Evolutionary conservation across 2,113 vertebrate genomes (phyloP).

Genomic region (Scytalopus superciliaris): DNA sequence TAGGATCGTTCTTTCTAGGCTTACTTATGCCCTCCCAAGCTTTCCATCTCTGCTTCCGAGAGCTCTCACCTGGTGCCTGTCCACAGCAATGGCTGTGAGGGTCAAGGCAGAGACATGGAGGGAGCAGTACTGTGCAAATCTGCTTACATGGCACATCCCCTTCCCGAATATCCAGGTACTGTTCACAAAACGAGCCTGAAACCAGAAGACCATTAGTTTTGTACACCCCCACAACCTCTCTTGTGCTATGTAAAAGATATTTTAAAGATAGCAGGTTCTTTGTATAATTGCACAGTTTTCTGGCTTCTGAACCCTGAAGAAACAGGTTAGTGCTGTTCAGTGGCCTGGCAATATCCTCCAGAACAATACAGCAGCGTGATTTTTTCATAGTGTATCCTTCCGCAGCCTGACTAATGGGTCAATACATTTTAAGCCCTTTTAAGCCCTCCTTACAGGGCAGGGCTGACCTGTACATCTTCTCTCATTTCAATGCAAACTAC

Average conservation of each 20-base stretch:
- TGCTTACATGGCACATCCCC: slow-evolving; percentile 92
- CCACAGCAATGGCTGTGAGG: slow-evolving; percentile 89
- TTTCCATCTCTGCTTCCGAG: background rate
- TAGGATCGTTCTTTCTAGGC: background rate
- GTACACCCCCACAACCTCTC: background rate
- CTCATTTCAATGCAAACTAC: background rate
- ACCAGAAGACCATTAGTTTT: background rate
- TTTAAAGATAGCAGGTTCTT: background rate
- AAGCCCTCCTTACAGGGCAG: background rate
- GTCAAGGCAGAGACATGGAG: slow-evolving; percentile 92
- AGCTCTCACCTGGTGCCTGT: slow-evolving; percentile 89
- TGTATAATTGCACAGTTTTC: background rate
- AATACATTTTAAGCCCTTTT: background rate
- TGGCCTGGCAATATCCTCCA: background rate
- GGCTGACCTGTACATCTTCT: background rate
- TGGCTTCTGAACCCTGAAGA: background rate
- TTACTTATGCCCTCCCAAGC: background rate
- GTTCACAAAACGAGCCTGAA: slow-evolving; percentile 91
- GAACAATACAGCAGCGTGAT: rapidly evolving
- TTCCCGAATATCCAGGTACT: slow-evolving; percentile 94
- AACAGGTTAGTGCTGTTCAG: background rate
- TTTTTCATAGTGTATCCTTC: background rate
- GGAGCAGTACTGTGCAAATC: slow-evolving; percentile 94
- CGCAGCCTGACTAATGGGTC: background rate
- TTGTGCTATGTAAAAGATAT: background rate